phyloP scores from a whole-genome alignment of 2,113 vertebrate genomes.

The Tachysurus vachellii region DNA sequence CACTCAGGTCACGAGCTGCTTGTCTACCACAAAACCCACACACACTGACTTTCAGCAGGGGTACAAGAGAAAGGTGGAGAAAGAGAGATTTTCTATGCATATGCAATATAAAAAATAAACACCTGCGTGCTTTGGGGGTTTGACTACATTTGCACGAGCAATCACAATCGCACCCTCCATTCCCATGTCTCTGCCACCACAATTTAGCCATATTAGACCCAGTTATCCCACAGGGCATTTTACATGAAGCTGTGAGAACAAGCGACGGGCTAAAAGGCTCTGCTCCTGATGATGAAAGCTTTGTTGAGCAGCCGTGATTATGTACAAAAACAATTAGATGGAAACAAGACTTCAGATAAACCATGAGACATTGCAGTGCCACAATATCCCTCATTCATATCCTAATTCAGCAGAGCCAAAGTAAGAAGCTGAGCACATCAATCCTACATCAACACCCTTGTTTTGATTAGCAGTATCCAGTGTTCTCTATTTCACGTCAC shows the following conservation, averaged over 20 bases:
- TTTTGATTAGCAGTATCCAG: neutral
- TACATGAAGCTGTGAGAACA: slow-evolving; percentile 26
- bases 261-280: slow-evolving; percentile 1
- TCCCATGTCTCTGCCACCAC: slow-evolving; percentile 1
- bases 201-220: slow-evolving; percentile 24
- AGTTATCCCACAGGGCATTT: slow-evolving; percentile 24
- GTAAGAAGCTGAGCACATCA: neutral
- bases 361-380: neutral
- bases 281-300: neutral
- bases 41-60: slow-evolving; percentile 56
- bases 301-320: neutral
- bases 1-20: slow-evolving; percentile 70
- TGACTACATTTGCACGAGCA: slow-evolving; percentile 9
- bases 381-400: neutral
- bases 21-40: slow-evolving; percentile 76
- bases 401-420: neutral
- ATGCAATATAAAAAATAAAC: slow-evolving; percentile 16
- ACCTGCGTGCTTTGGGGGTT: slow-evolving; percentile 6
- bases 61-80: neutral
- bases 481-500: neutral
- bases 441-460: no score
- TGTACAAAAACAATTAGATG: slow-evolving; percentile 20
- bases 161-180: slow-evolving; percentile 12
- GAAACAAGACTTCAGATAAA: slow-evolving; percentile 1
- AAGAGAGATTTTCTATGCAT: neutral